These are phyloP conservation scores for Campoplex nolae DNA, from an alignment of 2,888 invertebrate species.

Conservation along the genomic window DNA sequence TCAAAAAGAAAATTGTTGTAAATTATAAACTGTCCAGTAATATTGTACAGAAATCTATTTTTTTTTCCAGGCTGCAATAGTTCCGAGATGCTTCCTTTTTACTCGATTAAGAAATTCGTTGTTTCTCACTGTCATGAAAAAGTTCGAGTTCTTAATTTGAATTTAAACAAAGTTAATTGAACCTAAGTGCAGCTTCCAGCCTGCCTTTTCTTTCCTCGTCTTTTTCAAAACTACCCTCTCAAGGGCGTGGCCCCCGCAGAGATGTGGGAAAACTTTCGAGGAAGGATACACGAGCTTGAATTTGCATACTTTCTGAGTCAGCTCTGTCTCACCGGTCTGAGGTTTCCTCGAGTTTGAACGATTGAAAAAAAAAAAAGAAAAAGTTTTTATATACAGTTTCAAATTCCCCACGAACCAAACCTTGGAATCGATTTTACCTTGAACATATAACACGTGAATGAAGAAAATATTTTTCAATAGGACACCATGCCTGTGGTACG, in stretches of 20 bases:
- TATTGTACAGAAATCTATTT: not conserved
- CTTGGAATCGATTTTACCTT: not conserved
- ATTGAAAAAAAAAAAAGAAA: not conserved
- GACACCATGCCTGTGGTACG: not conserved
- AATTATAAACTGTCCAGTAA: too few relatives aligned
- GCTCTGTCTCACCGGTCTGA: not conserved
- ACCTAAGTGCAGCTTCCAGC: not conserved
- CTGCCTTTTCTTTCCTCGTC: not conserved
- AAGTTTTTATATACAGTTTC: not conserved
- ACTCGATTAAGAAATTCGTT: not conserved
- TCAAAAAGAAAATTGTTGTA: not conserved
- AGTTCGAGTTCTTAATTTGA: not conserved
- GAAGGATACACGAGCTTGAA: slow-evolving; percentile 22
- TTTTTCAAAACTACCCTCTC: not conserved
- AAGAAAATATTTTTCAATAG: not conserved
- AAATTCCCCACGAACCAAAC: not conserved
- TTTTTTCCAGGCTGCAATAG: not conserved
- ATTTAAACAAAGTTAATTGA: not conserved
- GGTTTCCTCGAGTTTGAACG: slow-evolving; percentile 10
- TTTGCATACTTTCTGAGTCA: slow-evolving; percentile 18
- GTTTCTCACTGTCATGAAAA: not conserved
- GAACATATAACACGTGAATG: not conserved
- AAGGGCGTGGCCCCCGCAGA: slow-evolving; percentile 1
- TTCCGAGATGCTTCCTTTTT: not conserved
- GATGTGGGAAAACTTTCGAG: slow-evolving; percentile 10